Evolutionary conservation across 2,888 invertebrate species (phyloP).

Genomic region (Agriopis leucophaearia): DNA sequence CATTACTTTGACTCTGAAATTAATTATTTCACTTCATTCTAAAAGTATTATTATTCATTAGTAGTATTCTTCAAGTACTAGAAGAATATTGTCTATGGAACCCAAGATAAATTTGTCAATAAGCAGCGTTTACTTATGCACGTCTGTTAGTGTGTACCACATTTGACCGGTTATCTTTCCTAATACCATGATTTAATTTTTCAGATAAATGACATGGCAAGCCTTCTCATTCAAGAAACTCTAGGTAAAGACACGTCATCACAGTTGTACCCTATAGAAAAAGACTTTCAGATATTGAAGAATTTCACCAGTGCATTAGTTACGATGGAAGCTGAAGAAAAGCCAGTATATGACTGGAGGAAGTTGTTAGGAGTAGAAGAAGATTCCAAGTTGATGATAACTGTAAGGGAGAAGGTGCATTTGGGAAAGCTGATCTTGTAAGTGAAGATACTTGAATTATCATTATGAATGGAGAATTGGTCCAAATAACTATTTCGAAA

Average conservation of each 20-base stretch:
- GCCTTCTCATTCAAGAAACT: constrained; percentile 76
- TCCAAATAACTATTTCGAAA: too few species aligned
- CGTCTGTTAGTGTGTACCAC: too few species aligned
- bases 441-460: constrained; percentile 49
- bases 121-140: neutral
- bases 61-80: too few species aligned
- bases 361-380: constrained; percentile 59
- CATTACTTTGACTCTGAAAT: too few species aligned
- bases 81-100: too few species aligned
- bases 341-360: constrained; percentile 60
- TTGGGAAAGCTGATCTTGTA: constrained; percentile 76
- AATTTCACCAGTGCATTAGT: constrained; percentile 65
- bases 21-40: too few species aligned
- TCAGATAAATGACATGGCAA: constrained; percentile 81
- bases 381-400: constrained; percentile 64
- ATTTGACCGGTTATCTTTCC: too few species aligned
- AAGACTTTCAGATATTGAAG: constrained; percentile 68
- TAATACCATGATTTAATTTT: neutral
- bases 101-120: too few species aligned
- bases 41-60: too few species aligned
- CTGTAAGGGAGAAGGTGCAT: constrained; percentile 58
- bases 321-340: constrained; percentile 52
- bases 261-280: constrained; percentile 70
- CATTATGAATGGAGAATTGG: neutral
- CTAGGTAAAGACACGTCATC: constrained; percentile 74